Evolutionary conservation across 2,888 invertebrate genomes (phyloP).

Genomic region (Bombyx huttoni): DNA sequence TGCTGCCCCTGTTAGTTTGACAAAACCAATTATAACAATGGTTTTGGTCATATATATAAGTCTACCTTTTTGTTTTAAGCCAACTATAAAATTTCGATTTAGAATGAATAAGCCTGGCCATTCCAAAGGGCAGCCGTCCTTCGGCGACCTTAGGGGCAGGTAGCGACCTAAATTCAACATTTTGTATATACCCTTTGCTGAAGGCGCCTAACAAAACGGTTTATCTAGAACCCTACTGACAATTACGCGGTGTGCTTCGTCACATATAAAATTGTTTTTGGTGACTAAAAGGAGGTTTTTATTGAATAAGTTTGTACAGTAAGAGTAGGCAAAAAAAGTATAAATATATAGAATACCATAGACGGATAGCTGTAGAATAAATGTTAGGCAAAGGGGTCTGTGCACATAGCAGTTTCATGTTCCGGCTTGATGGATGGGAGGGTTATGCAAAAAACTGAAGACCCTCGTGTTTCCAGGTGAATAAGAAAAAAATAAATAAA

Average conservation of each 20-base stretch:
- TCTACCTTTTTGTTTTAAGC: conserved; percentile 2
- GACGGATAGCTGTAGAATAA: no score
- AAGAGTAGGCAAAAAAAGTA: not conserved
- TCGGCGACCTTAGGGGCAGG: conserved; percentile 7
- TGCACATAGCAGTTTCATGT: no score
- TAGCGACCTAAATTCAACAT: conserved; percentile 11
- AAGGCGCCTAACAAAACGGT: not conserved
- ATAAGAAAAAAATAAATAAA: no score
- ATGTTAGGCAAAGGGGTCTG: no score
- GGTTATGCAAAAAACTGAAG: no score
- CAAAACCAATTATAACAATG: not conserved
- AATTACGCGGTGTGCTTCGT: not conserved
- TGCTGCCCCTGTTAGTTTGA: no score
- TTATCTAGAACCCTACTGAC: not conserved
- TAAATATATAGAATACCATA: no score
- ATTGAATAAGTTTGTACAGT: not conserved
- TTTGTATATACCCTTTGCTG: conserved; percentile 4
- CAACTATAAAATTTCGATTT: conserved; percentile 11
- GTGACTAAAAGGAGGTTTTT: not conserved
- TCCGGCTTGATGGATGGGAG: no score
- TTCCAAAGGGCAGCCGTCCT: conserved; percentile 6
- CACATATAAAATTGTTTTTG: not conserved
- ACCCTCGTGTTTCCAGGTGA: no score
- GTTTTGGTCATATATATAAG: not conserved
- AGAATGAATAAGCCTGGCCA: conserved; percentile 10